These are phyloP conservation scores for Rousettus madagascariensis DNA, from an alignment of 2,797 vertebrate genomes.

Conservation along the genomic window DNA sequence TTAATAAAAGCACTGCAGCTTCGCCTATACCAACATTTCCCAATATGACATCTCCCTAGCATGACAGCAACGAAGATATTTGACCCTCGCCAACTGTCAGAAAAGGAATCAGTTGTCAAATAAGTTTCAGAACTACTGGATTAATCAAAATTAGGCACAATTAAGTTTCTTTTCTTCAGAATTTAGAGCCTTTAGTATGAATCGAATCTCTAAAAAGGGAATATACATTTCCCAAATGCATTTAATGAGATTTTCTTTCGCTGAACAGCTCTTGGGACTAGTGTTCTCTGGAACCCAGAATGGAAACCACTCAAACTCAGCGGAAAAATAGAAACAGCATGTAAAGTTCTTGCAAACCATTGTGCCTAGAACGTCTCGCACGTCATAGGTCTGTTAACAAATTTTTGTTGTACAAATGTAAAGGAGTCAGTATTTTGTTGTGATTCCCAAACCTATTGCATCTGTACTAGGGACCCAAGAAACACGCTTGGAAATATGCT, in stretches of 20 bases:
- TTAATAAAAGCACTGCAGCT: conserved; percentile 15
- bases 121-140: conserved; percentile 7
- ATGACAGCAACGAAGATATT: neutral
- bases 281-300: neutral
- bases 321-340: conserved; percentile 9
- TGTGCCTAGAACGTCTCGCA: neutral
- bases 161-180: conserved; percentile 26
- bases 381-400: neutral
- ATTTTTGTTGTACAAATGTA: neutral
- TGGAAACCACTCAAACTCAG: conserved; percentile 32
- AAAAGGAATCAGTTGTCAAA: neutral
- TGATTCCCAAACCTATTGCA: neutral
- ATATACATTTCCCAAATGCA: conserved; percentile 33
- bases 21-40: neutral
- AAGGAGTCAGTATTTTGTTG: neutral
- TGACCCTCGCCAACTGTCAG: neutral
- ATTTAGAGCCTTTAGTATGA: neutral
- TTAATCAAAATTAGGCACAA: conserved; percentile 15
- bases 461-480: neutral
- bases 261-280: conserved; percentile 7
- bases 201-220: neutral
- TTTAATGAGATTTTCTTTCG: conserved; percentile 33
- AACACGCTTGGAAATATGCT: conserved; percentile 1
- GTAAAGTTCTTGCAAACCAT: neutral
- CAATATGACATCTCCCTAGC: neutral